Base-by-base conservation (phyloP, 2,797 vertebrate genomes). In the Centroberyx gerrardi region DNA sequence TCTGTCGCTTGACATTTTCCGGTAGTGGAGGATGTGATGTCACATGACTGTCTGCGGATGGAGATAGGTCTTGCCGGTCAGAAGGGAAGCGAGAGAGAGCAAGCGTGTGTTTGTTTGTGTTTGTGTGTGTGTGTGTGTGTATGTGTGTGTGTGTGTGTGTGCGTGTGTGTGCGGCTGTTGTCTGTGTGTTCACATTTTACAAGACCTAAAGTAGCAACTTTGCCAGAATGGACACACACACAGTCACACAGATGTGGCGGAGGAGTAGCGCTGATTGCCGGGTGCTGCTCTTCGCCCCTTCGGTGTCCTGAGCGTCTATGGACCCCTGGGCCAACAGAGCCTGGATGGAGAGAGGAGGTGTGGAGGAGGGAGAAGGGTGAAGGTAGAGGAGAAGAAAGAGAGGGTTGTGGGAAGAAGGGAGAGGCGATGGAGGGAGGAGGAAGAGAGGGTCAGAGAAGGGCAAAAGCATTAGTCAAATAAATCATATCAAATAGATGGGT, bases 301-400 rank as follows among this genome's bases (percentile, higher is more conserved):
- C 71, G 0, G 91, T 75, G 68, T 92, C 91, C 73, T 90, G 87
- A 75, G 93, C 90, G 81, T 90, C 90, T 52, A 93, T 78, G 1
- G 93, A 92, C 59, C 90, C 92, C 69, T 82, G 89, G 9, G 80
- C 78, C 78, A 90, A 68, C 62, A 85, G 87, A 78, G 87, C 84
- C 90, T 91, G 82, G 56, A 67, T 62, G 46, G 73, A 51, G 70
- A 74, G 38, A 81, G 55, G 49, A 73, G 58, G 63, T 49, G 9
- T 17, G 44, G 4, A 68, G 22, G 65, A 18, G 8, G 4, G 46
- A 15, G 46, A 40, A 8, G 3, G n/a, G 38, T 40, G 7, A 10
- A 42, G 22, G 22, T 2, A 17, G 56, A 38, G 13, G 17, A n/a
- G 29, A 22, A 46, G 28, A 27, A 13, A 36, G 18, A 49, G 28